A percentile compares a stretch with the other conserved stretches of the same genome.
phyloP scores from a whole-genome alignment of 2,888 invertebrate genomes.

The Latrodectus hesperus region DNA sequence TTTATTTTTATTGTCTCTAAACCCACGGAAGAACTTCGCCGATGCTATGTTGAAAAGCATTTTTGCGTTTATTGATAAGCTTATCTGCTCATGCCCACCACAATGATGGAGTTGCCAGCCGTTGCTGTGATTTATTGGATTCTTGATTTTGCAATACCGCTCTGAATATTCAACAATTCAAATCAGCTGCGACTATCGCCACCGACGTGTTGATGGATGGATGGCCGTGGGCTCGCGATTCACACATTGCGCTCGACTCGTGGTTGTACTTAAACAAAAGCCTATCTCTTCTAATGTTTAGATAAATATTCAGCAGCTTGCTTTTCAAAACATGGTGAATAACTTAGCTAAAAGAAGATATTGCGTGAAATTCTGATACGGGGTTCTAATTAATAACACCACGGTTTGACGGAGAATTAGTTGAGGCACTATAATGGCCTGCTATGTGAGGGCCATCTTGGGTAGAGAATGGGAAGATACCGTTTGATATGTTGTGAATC shows the following conservation, averaged over 20 bases:
- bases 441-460: neutral
- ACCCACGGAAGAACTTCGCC: too few relatives aligned
- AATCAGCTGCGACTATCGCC: neutral
- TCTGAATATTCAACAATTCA: constrained; percentile 20
- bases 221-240: constrained; percentile 33
- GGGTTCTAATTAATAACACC: constrained; percentile 12
- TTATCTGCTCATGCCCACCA: neutral
- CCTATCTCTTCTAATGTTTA: constrained; percentile 33
- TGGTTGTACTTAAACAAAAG: constrained; percentile 18
- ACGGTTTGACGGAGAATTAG: neutral
- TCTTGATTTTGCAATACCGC: constrained; percentile 25
- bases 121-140: neutral
- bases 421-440: neutral
- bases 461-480: neutral
- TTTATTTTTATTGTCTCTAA: neutral
- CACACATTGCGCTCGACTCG: neutral
- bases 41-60: too few relatives aligned
- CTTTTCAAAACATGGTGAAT: constrained; percentile 24
- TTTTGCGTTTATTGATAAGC: neutral
- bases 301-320: constrained; percentile 20
- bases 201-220: constrained; percentile 15
- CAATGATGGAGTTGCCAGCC: neutral
- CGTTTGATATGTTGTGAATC: constrained; percentile 2
- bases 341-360: constrained; percentile 16
- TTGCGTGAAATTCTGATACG: neutral